phyloP scores from a whole-genome alignment of 2,113 vertebrate species.

The Heterotis niloticus region DNA sequence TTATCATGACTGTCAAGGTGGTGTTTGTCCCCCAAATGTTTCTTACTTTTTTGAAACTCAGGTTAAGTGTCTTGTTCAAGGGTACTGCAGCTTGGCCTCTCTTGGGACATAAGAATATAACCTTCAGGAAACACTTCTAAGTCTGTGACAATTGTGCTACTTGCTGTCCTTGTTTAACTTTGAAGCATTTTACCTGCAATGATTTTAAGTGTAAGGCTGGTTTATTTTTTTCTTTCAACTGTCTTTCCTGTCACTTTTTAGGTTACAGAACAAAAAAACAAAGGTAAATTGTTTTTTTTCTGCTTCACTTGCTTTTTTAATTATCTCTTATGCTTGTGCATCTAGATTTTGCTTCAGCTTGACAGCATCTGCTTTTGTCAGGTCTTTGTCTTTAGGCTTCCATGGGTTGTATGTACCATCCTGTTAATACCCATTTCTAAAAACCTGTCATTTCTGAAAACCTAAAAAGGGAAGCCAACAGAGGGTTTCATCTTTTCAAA shows the following conservation, averaged over 20 bases:
- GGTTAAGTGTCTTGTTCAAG: background rate
- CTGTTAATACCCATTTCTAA: background rate
- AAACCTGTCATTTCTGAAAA: background rate
- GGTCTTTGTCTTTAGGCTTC: background rate
- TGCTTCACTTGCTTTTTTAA: conserved; percentile 3
- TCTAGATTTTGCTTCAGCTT: background rate
- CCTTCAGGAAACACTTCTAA: background rate
- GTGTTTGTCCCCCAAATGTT: too few species aligned
- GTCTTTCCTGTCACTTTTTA: conserved; percentile 57
- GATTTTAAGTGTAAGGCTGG: background rate
- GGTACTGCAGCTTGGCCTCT: too few species aligned
- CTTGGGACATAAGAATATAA: background rate
- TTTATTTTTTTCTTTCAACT: background rate
- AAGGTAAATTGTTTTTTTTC: conserved; percentile 75
- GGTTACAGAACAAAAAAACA: conserved; percentile 99
- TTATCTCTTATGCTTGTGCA: conserved; percentile 1
- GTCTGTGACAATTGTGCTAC: background rate
- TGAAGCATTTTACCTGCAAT: background rate
- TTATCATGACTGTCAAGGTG: too few species aligned
- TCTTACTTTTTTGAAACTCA: background rate
- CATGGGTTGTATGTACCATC: background rate
- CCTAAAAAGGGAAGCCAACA: background rate
- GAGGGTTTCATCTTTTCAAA: background rate
- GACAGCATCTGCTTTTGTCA: background rate
- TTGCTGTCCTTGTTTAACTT: background rate